Conservation (phyloP, 2,113 vertebrate genomes). For the Melozone crissalis region DNA sequence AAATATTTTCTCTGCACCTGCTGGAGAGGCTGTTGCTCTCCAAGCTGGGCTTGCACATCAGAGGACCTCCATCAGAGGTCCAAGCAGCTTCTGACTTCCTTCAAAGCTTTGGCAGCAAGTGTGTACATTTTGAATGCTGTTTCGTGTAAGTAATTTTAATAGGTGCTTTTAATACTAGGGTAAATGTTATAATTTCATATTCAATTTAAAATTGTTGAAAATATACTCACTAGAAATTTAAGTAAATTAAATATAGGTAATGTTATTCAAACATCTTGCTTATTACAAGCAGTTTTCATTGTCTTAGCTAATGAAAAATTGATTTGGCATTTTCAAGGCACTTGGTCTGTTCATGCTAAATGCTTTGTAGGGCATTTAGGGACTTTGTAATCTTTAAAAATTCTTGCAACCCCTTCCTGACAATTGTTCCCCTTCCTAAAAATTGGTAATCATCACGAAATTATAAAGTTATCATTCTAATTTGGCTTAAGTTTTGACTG, state of each 20-base stretch:
- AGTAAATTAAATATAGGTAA: not conserved
- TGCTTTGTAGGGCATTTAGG: not conserved
- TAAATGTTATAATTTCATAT: not conserved
- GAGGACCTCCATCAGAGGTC: conserved; percentile 19
- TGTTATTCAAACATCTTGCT: not conserved
- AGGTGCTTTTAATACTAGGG: not conserved
- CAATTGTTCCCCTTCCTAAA: not conserved
- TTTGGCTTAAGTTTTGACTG: not conserved
- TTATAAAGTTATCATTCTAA: not conserved
- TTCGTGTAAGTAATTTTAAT: not conserved
- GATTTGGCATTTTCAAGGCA: not conserved
- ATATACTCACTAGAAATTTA: not conserved
- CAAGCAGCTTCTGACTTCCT: conserved; percentile 14
- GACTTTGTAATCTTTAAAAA: not conserved
- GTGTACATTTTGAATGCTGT: not conserved
- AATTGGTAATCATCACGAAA: not conserved
- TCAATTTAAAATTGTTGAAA: not conserved
- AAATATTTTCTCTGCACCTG: conserved; percentile 47
- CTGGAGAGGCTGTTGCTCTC: conserved; percentile 34
- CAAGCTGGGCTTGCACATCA: not conserved
- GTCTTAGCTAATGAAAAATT: not conserved
- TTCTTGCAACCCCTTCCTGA: not conserved
- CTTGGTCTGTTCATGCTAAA: not conserved
- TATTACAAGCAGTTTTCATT: not conserved
- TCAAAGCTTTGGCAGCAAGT: not conserved